Evolutionary conservation across 1,140 invertebrate species (phyloP), one percentile per base, ranked within the genome.

Genomic region (Bombus balteatus): DNA sequence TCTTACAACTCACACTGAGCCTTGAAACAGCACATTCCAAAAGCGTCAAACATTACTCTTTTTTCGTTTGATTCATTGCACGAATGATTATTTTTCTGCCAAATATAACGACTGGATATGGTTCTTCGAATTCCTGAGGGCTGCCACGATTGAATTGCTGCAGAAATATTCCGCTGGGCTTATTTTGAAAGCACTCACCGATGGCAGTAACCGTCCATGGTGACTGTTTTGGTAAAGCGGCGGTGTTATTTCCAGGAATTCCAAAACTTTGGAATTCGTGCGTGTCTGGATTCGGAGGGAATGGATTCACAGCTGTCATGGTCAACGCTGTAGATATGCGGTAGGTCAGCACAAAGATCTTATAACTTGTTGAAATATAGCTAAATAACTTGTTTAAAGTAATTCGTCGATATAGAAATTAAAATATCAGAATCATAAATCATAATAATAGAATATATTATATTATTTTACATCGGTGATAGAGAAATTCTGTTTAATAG

Each of bases 151-250:
- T 43, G 28, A 53, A 34, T 43, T 22, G 39, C 28, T 32, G 18
- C 32, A 13, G 57, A 53, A 53, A 68, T 68, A n/a, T 57, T 43
- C 25, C 10, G 41, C n/a, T 3, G 5, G 41, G 77, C 65, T 85
- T 85, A 85, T 85, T 85, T 80, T 62, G 2, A 85, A 73, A 80
- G 43, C 41, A 62, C 65, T 80, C 41, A 25, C 39, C 65, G 43
- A 76, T 53, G 37, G 74, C 43, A 71, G 70, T 73, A 80, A 62
- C 68, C 65, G 77, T 73, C 76, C 0, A 37, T 71, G 83, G 53
- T 39, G 28, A 47, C 53, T 80, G 37, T 80, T 53, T 85, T 80
- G 39, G 53, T 32, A 34, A 80, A 57, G 28, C 34, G 43, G 12
- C 76, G 25, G 18, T 70, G 75, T n/a, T 71, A 34, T 62, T 72